Conservation (phyloP, 2,888 invertebrate species). For the Incurvaria masculella region DNA sequence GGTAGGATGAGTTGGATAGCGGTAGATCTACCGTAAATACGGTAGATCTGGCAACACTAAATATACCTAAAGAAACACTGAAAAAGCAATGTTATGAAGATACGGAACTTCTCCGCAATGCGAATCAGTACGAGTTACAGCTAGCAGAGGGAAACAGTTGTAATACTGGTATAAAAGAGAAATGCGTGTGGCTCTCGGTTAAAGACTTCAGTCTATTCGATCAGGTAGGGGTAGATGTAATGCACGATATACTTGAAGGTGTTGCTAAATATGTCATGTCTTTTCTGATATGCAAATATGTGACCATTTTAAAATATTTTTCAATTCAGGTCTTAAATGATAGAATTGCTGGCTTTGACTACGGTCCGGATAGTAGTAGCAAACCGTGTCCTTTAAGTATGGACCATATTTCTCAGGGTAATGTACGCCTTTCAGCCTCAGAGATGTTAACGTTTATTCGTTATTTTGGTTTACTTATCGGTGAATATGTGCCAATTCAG, state of each 20-base stretch:
- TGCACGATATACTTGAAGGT: not conserved
- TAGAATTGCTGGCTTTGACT: not conserved
- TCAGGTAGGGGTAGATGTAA: not conserved
- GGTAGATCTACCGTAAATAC: too few species aligned
- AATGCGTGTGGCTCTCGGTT: not conserved
- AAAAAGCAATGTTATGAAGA: not conserved
- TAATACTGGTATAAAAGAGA: not conserved
- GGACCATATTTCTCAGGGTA: not conserved
- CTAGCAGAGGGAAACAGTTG: not conserved
- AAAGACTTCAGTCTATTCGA: not conserved
- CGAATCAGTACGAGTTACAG: too few species aligned
- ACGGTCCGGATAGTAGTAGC: not conserved
- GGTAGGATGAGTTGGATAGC: too few species aligned
- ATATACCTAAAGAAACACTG: not conserved
- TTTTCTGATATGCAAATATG: not conserved
- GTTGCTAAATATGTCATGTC: not conserved
- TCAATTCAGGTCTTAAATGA: not conserved
- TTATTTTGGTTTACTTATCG: slow-evolving; percentile 1
- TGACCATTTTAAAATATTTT: not conserved
- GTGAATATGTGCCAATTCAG: not conserved
- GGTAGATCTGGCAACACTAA: too few species aligned
- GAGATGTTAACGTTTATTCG: slow-evolving; percentile 2
- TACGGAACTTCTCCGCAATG: too few species aligned
- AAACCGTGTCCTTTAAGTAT: not conserved
- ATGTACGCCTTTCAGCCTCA: not conserved